Conservation (phyloP, 2,888 invertebrate genomes). For the Salticus scenicus region DNA sequence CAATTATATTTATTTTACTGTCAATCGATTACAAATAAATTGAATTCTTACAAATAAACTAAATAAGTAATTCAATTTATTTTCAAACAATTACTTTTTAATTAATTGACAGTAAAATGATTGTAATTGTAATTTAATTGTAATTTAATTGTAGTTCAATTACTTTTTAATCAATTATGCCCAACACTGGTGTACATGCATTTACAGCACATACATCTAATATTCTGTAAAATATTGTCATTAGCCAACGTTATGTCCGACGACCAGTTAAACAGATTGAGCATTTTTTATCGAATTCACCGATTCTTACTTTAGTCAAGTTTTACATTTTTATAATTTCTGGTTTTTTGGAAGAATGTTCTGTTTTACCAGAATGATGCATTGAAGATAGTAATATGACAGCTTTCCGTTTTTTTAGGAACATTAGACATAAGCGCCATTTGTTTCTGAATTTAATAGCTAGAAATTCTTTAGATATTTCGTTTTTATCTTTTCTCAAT, state of each 20-base stretch:
- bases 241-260: neutral
- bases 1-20: no score
- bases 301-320: no score
- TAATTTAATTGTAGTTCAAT: no score
- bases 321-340: constrained; percentile 17
- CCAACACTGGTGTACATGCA: no score
- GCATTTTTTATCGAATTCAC: neutral
- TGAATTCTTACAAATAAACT: no score
- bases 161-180: no score
- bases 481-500: neutral
- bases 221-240: neutral
- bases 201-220: no score
- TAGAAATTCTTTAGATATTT: neutral
- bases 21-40: no score
- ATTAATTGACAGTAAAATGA: no score
- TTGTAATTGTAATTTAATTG: no score
- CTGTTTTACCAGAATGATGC: neutral
- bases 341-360: neutral
- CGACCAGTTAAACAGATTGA: neutral
- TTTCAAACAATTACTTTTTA: no score
- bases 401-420: neutral
- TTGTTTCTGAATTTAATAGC: neutral
- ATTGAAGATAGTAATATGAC: neutral
- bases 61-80: no score
- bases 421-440: neutral